Conservation (phyloP, 1,140 invertebrate genomes). For the Neodiprion fabricii region DNA sequence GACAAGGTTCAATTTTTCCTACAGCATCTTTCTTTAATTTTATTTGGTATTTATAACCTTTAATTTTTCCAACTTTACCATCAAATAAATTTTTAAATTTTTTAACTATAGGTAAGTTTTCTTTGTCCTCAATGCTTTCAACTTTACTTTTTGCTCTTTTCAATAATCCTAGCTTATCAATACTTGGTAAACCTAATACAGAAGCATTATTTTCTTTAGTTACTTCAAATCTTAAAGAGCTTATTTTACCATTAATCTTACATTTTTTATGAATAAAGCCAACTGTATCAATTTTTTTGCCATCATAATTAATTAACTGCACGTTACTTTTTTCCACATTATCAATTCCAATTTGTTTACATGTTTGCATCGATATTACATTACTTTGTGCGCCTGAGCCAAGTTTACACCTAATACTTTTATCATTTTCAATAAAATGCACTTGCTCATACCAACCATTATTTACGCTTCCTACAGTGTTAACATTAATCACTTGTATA, state of each 20-base stretch:
- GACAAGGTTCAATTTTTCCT: slow-evolving; percentile 19
- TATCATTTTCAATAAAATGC: not conserved
- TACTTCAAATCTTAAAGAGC: slow-evolving; percentile 16
- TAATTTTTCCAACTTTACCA: slow-evolving; percentile 23
- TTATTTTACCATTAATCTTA: slow-evolving; percentile 10
- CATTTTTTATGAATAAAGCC: slow-evolving; percentile 18
- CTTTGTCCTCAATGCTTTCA: not conserved
- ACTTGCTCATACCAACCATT: slow-evolving; percentile 19
- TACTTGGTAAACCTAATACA: not conserved
- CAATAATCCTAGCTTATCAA: not conserved
- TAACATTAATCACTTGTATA: not conserved
- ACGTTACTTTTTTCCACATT: slow-evolving; percentile 14
- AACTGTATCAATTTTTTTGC: slow-evolving; percentile 15
- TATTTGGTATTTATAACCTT: slow-evolving; percentile 22
- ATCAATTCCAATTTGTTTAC: slow-evolving; percentile 20
- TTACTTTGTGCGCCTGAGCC: slow-evolving; percentile 28
- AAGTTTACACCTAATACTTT: slow-evolving; percentile 20
- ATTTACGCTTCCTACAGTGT: not conserved
- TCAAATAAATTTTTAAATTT: slow-evolving; percentile 17
- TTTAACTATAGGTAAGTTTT: not conserved
- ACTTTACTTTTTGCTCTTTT: not conserved
- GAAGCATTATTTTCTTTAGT: not conserved
- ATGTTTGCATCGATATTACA: slow-evolving; percentile 17
- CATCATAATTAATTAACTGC: slow-evolving; percentile 14
- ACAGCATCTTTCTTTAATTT: slow-evolving; percentile 16